phyloP scores from a whole-genome alignment of 1,140 invertebrate genomes.

The Berghia stephanieae region DNA sequence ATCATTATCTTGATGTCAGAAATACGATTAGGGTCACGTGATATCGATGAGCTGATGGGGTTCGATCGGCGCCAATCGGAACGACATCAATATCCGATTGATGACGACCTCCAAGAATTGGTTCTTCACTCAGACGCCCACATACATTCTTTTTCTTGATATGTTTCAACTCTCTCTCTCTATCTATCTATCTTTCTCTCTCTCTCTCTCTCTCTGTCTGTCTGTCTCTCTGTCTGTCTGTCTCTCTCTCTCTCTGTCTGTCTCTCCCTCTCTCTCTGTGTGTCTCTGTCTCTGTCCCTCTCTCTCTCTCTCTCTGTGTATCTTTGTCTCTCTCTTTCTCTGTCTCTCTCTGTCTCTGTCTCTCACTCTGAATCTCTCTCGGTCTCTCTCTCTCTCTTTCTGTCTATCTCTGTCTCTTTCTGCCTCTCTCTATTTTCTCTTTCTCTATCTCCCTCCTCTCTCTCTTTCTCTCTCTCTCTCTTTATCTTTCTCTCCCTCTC shows the following conservation, averaged over 20 bases:
- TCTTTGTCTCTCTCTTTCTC: neutral
- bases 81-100: neutral
- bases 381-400: too few relatives aligned
- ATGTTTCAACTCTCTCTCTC: too few relatives aligned
- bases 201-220: neutral
- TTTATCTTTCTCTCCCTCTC: too few relatives aligned
- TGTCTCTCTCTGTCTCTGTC: neutral
- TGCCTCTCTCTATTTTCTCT: neutral
- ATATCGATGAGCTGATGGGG: neutral
- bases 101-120: neutral
- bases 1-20: too few relatives aligned
- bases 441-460: neutral
- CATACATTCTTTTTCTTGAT: conserved; percentile 4
- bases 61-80: neutral
- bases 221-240: neutral
- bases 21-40: neutral
- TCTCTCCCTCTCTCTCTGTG: neutral
- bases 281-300: neutral
- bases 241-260: neutral
- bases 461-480: too few relatives aligned
- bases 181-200: too few relatives aligned
- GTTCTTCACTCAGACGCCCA: too few relatives aligned
- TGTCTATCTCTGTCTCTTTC: too few relatives aligned
- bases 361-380: too few relatives aligned
- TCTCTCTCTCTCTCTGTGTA: too few relatives aligned